Conservation (phyloP, 1,140 invertebrate genomes). For the Scaptomyza pallida region DNA sequence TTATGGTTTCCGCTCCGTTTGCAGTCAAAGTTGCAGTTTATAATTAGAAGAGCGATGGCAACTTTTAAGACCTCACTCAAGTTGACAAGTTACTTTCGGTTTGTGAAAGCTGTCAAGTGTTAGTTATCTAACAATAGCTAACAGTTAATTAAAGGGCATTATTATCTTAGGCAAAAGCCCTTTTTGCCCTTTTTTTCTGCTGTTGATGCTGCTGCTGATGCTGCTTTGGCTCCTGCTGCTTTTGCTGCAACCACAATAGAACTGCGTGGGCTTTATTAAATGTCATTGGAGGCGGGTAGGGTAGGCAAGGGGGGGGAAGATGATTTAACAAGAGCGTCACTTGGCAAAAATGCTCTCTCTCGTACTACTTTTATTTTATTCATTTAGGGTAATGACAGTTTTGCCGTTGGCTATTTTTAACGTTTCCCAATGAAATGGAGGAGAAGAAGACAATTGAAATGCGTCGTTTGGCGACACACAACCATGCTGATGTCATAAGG, state of each 20-base stretch:
- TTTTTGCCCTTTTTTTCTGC: neutral
- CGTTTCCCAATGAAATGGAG: slow-evolving; percentile 5
- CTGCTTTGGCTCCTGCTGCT: no score
- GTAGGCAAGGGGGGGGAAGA: neutral
- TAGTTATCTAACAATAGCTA: neutral
- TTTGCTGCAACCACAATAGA: neutral
- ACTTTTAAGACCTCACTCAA: neutral
- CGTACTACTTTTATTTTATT: neutral
- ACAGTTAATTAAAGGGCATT: neutral
- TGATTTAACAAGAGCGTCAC: slow-evolving; percentile 13
- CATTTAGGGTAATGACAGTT: slow-evolving; percentile 61
- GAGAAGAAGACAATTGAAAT: slow-evolving; percentile 22
- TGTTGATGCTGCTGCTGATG: neutral
- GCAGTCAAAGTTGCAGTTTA: no score
- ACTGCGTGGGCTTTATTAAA: slow-evolving; percentile 2
- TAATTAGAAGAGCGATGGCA: no score
- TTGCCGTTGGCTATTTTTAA: slow-evolving; percentile 61
- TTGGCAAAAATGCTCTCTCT: neutral
- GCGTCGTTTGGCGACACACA: slow-evolving; percentile 11
- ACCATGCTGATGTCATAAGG: slow-evolving; percentile 58
- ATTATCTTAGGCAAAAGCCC: neutral
- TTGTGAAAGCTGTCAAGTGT: slow-evolving; percentile 1
- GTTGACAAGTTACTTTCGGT: neutral
- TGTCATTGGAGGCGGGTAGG: no score
- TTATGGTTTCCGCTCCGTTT: no score